Evolutionary conservation across 2,113 vertebrate species (phyloP), one percentile per base, ranked within the genome.

Genomic region (Chloebia gouldiae): DNA sequence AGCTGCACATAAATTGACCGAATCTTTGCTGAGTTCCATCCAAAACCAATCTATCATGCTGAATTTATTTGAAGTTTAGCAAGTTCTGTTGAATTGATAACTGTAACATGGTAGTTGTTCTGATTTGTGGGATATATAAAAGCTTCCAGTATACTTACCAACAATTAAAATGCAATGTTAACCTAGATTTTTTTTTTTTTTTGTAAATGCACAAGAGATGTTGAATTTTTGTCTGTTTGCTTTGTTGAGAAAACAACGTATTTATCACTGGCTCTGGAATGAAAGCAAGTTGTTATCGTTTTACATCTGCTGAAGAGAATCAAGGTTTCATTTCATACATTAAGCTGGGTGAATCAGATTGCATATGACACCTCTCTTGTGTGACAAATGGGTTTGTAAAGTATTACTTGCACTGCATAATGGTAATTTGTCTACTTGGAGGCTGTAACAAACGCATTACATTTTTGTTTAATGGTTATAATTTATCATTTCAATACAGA

Each of bases 381-480:
- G 78, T 98, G 97, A 97, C 96, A 96, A 97, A 97, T 97, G 91
- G 80, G 72, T 97, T 97, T 97, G 77, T 95, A 77, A 96, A 96
- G 87, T 93, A 87, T 97, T 87, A 94, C 78, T 95, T 93, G 66
- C 83, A 85, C 40, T 88, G 76, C 64, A 56, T 95, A 91, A 92
- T 91, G 92, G 80, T 92, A 95, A 97, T 97, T 95, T 96, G 82
- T 97, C 96, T 96, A 93, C 94, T 92, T 21, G 9, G 39, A 95
- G 81, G 68, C 93, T 88, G 91, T 92, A 94, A 96, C 90, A 96
- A 95, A 82, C 12, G 18, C 42, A 80, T 88, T 90, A 90, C 65
- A 70, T 92, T 97, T 97, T 96, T 95, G 93, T 92, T 86, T 92
- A 95, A 89, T 22, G 0, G 86, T 95, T 94, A 94, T 92, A 91